Evolutionary conservation across 2,113 vertebrate species (phyloP).

Genomic region (Neolamprologus variostigma): DNA sequence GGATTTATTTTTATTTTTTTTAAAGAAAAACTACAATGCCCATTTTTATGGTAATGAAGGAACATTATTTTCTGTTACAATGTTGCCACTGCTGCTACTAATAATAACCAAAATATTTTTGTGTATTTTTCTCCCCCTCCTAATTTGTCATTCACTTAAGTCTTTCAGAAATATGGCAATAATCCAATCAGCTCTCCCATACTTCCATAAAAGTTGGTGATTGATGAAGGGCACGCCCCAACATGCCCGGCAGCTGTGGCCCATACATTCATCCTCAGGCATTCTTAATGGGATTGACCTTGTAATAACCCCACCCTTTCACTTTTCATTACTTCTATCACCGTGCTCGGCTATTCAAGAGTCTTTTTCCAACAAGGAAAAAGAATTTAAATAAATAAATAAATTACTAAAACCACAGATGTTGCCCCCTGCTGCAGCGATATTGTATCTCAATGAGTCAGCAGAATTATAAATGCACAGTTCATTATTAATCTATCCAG

Average conservation of each 20-base stretch:
- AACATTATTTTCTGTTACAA: neutral
- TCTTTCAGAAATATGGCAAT: conserved; percentile 29
- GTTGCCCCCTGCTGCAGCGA: conserved; percentile 15
- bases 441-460: conserved; percentile 39
- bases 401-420: conserved; percentile 28
- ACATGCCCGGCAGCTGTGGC: conserved; percentile 17
- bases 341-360: neutral
- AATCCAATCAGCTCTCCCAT: conserved; percentile 38
- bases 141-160: conserved; percentile 13
- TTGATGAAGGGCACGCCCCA: conserved; percentile 38
- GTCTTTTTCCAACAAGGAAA: neutral
- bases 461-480: conserved; percentile 49
- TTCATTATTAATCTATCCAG: conserved; percentile 49
- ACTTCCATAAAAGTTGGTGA: conserved; percentile 25
- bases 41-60: neutral
- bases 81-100: neutral
- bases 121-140: neutral
- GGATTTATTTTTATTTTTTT: neutral
- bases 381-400: neutral
- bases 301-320: conserved; percentile 29
- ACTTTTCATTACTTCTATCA: conserved; percentile 15
- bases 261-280: conserved; percentile 49
- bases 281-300: conserved; percentile 64
- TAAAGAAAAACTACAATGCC: neutral
- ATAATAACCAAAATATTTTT: neutral